Evolutionary conservation across 1,140 invertebrate genomes (phyloP).

Genomic region (Chymomyza costata): DNA sequence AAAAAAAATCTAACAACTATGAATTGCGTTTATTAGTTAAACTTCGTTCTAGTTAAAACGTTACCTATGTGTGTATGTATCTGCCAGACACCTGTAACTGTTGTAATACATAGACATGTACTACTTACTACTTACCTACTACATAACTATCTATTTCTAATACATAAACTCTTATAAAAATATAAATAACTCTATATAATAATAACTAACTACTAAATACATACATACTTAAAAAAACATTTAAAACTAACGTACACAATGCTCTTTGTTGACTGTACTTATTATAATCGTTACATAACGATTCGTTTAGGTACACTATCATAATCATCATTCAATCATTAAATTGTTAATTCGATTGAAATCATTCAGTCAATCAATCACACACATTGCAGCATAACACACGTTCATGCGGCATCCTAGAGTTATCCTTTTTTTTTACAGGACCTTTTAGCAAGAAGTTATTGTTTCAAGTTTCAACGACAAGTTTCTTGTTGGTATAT

Average conservation of each 20-base stretch:
- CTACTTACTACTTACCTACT: slow-evolving; percentile 14
- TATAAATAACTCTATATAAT: slow-evolving; percentile 4
- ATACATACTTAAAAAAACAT: slow-evolving; percentile 23
- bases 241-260: slow-evolving; percentile 21
- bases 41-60: slow-evolving; percentile 51
- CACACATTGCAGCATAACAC: too few relatives aligned
- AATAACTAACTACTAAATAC: neutral
- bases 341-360: too few relatives aligned
- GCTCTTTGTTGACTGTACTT: too few relatives aligned
- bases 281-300: neutral
- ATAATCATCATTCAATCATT: slow-evolving; percentile 15
- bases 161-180: slow-evolving; percentile 7
- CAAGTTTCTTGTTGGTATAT: too few relatives aligned
- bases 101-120: slow-evolving; percentile 54
- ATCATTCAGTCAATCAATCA: too few relatives aligned
- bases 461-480: too few relatives aligned
- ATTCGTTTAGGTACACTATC: slow-evolving; percentile 20
- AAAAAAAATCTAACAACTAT: too few relatives aligned
- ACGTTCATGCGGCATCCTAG: too few relatives aligned
- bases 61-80: slow-evolving; percentile 56
- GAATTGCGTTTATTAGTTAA: slow-evolving; percentile 51
- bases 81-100: slow-evolving; percentile 45
- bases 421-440: too few relatives aligned
- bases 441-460: too few relatives aligned
- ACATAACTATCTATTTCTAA: slow-evolving; percentile 8